Base-by-base conservation (phyloP, 2,888 invertebrate genomes). In the Marronus borbonicus region DNA sequence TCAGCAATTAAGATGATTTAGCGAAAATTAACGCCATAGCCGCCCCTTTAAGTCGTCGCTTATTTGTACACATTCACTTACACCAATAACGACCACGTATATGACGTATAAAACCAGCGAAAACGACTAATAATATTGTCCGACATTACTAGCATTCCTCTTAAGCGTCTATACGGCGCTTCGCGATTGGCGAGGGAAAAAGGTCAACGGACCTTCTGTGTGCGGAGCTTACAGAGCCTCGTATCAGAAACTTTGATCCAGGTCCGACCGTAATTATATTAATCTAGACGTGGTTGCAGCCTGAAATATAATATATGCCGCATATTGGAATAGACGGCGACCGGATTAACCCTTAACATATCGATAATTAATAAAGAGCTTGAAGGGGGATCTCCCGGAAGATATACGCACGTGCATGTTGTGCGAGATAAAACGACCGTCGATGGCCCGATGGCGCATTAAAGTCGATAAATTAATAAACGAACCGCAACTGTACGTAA, bases 261-360 rank as follows among this genome's bases (percentile, higher is more conserved):
- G 68, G 68, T 49, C 28, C 68, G 50, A 49, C 50, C 66, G 17
- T 66, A 66, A 66, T 66, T 66, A 66, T 24, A 66, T 66, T 66
- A 66, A 39, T 49, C 50, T 28, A 50, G 49, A n/a, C 49, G 10
- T 14, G 49, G 24, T 36, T 36, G 31, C 5, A 5, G 31, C 31
- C 31, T 36, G 31, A 5, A 36, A 36, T 36, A 36, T 36, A 31
- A 36, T 36, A 28, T 24, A 14, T 20, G 68, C 12, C 12, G 2
- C 14, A 50, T 24, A 24, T 14, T 24, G 50, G 68, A 3, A 50
- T 28, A 50, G 49, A 49, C 28, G 12, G 8, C 14, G 14, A 28
- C 62, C 28, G 20, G 68, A 68, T 68, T 68, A 68, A 68, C 68
- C 68, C 28, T 17, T 68, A 68, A 52, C 50, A 68, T 68, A 68